Conservation (phyloP, 2,888 invertebrate genomes). For the Chymomyza fuscimana region DNA sequence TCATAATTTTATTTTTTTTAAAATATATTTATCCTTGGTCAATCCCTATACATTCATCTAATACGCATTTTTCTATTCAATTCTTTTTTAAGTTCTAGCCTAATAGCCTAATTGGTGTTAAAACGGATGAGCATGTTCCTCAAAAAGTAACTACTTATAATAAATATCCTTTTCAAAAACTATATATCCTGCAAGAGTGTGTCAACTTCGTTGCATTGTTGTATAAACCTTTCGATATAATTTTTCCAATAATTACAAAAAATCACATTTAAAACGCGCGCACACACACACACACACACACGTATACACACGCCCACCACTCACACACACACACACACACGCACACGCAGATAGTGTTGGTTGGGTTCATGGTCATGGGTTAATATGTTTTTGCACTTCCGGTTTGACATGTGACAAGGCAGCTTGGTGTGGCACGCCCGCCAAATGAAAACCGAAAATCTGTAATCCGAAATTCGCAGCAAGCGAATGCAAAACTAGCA, state of each 20-base stretch:
- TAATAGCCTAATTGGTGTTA: too few relatives aligned
- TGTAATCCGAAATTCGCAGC: constrained; percentile 23
- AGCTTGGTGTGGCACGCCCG: constrained; percentile 70
- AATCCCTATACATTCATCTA: too few relatives aligned
- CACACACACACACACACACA: constrained; percentile 9
- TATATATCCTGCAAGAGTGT: background rate
- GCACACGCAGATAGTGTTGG: constrained; percentile 3
- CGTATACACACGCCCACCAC: constrained; percentile 1
- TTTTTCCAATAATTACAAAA: constrained; percentile 40
- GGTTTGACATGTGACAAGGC: constrained; percentile 75
- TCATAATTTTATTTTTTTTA: too few relatives aligned
- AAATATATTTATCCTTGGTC: too few relatives aligned
- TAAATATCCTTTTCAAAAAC: background rate
- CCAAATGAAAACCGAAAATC: constrained; percentile 58
- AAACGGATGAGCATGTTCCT: too few relatives aligned
- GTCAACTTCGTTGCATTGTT: background rate
- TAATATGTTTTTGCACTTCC: constrained; percentile 64
- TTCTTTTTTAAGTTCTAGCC: too few relatives aligned
- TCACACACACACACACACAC: constrained; percentile 12
- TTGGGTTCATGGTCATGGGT: constrained; percentile 21
- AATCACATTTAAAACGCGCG: constrained; percentile 16
- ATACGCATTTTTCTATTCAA: too few relatives aligned
- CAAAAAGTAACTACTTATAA: too few relatives aligned
- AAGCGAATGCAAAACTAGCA: constrained; percentile 41
- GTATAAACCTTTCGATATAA: background rate